phyloP scores from a whole-genome alignment of 2,888 invertebrate genomes.

The Melipona bicolor region DNA sequence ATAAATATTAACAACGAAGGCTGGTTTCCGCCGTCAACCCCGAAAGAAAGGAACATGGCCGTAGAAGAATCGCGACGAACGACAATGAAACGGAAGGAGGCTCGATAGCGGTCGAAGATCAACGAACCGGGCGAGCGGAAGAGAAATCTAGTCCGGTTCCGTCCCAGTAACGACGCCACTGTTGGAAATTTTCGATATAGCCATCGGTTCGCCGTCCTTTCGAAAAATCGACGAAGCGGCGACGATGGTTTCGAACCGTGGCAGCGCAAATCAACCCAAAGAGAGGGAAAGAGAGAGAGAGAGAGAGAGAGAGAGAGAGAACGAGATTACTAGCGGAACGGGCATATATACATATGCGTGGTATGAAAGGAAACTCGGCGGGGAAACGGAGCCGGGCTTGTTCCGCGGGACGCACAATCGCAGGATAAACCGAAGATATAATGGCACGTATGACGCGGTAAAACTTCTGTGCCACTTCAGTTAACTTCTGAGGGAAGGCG shows the following conservation, averaged over 20 bases:
- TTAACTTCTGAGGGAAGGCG: conserved; percentile 64
- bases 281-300: too few relatives aligned
- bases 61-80: conserved; percentile 8
- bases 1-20: conserved; percentile 20
- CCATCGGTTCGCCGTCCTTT: background rate
- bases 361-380: conserved; percentile 43
- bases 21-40: conserved; percentile 1
- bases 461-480: conserved; percentile 64
- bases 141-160: conserved; percentile 13
- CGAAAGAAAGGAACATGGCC: background rate
- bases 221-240: conserved; percentile 20
- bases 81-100: conserved; percentile 31
- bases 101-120: conserved; percentile 28
- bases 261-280: background rate
- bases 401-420: conserved; percentile 40
- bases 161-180: background rate
- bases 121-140: conserved; percentile 26
- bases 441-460: conserved; percentile 64
- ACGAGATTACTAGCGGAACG: conserved; percentile 29
- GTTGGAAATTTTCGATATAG: conserved; percentile 14
- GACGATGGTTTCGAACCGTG: background rate
- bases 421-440: conserved; percentile 57
- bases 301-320: background rate
- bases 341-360: conserved; percentile 1
- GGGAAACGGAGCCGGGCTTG: background rate